Evolutionary conservation across 1,140 invertebrate species (phyloP), one percentile per base, ranked within the genome.

Genomic region (Brachionus manjavacas): DNA sequence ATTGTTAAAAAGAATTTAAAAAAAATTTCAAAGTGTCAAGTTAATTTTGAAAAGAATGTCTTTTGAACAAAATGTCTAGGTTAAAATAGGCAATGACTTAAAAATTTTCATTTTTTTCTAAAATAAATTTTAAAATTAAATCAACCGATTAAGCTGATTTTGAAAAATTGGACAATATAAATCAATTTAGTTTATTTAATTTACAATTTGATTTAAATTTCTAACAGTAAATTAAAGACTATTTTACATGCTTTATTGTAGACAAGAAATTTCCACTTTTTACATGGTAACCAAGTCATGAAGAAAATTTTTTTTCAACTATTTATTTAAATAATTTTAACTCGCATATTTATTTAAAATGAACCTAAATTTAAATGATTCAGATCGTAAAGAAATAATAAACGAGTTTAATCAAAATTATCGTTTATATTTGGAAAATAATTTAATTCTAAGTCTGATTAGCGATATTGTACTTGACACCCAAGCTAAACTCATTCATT

Each of bases 321-420:
- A 46, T 23, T 52, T 3, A 3, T 43, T 46, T 4, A 46, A 76
- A 41, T 46, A 43, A 74, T 74, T 41, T 41, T 16, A 16, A 41
- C 9, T 41, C 16, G 14, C 7, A 41, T 76, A 49, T 6, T 31
- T 76, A 49, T 6, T 31, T 20, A 76, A 76, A 76, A 76, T 76
- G 72, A 76, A 72, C 68, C 39, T 72, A 72, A 72, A 72, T 41
- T 60, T 39, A 4, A 39, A 70, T 35, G 39, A 49, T 49, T 25
- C 25, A 25, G 49, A 46, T 46, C 39, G 72, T 49, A 76, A 76
- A 49, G 72, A 76, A 49, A 49, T 76, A 20, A 12, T 76, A 9
- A 76, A 76, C 12, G 72, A 76, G 8, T 76, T 76, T 25, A 76
- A 76, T 49, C 72, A 76, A 49, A 76, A 76, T 23, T 76, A 76